Conservation (phyloP, 2,797 vertebrate species). For the Catostomus latipinnis region DNA sequence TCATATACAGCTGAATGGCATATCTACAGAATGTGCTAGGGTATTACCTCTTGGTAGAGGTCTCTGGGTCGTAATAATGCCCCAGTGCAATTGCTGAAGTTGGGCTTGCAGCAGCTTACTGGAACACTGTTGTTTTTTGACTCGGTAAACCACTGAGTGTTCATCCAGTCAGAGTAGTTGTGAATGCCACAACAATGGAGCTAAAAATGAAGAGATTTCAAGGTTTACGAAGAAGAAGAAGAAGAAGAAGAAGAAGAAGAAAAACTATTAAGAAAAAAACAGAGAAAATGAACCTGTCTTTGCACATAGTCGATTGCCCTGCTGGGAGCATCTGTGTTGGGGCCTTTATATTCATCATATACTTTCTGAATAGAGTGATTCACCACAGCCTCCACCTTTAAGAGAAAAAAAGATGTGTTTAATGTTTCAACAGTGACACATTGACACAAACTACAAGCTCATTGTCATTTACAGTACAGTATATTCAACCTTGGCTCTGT, state of each 20-base stretch:
- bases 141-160: constrained; percentile 92
- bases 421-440: background rate
- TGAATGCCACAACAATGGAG: constrained; percentile 94
- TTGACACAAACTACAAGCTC: background rate
- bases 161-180: constrained; percentile 95
- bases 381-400: constrained; percentile 91
- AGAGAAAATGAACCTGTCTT: constrained; percentile 81
- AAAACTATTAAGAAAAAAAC: background rate
- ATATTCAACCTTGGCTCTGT: constrained; percentile 91
- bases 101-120: constrained; percentile 91
- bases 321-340: constrained; percentile 91
- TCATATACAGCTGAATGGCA: background rate
- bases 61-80: constrained; percentile 84
- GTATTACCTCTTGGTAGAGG: constrained; percentile 88
- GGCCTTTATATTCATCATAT: constrained; percentile 92
- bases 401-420: constrained; percentile 40
- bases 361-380: constrained; percentile 93
- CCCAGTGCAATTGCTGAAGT: constrained; percentile 88
- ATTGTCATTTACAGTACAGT: background rate
- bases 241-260: background rate
- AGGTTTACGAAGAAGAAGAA: background rate
- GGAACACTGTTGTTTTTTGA: constrained; percentile 95
- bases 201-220: constrained; percentile 55
- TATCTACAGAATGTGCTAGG: background rate
- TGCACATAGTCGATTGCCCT: constrained; percentile 97